Base-by-base conservation (phyloP, 2,888 invertebrate species). In the Isotomurus palustris region DNA sequence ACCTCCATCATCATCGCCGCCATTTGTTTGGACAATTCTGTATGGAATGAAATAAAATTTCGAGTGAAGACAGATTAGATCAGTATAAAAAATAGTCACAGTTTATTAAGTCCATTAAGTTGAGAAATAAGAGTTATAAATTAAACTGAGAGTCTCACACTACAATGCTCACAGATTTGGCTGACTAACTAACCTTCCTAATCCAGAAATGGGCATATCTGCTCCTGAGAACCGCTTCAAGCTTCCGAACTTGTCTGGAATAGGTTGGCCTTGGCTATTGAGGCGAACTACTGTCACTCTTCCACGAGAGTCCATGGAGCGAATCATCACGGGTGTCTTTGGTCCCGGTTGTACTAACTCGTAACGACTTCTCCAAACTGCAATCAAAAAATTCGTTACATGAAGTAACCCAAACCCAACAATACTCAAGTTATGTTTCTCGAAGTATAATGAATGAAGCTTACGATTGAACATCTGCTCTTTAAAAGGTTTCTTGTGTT, bases 301-400 rank as follows among this genome's bases (percentile, higher is more conserved):
- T 4, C 66, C 66, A 4, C 66, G 60, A 8, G 64, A 58, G 44
- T 68, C 68, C 61, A 68, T 62, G 12, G 68, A 58, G 38, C 64
- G 55, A 32, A 66, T 62, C 56, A 68, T 60, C 27, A 64, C 57
- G 10, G 68, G 68, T 35, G 58, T 64, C 51, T 64, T 68, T n/a
- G 63, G 63, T 5, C 68, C 68, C 19, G 68, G 68, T 38, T 66
- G 62, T 12, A 66, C 63, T 25, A 66, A 53, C 19, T 68, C 68
- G 22, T 66, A 68, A 2, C 63, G 63, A 21, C 58, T 52, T 29
- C 66, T 68, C 68, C 68, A 68, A 19, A 63, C 68, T 68, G 41
- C 2, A 53, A 53, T 29, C 50, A 49, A 41, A 24, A 35, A 24
- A 48, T 17, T 40, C 41, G 21, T 29, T 21, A 19, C 32, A 12